Evolutionary conservation across 2,113 vertebrate species (phyloP).

Genomic region (Erythrolamprus reginae): DNA sequence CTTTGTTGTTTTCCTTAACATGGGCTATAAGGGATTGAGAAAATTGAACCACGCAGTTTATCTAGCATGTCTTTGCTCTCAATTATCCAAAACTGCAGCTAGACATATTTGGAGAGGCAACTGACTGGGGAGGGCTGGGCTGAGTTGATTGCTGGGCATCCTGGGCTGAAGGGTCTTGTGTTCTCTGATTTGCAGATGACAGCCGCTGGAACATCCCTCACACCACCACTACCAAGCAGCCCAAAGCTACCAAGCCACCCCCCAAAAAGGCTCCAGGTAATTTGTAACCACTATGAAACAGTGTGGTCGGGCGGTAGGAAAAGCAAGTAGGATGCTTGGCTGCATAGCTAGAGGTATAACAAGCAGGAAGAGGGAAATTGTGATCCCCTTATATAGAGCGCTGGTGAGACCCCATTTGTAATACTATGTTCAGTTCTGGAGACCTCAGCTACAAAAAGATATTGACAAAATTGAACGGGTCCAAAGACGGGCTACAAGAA

Average conservation of each 20-base stretch:
- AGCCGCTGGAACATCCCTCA: conserved; percentile 44
- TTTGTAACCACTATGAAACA: background rate
- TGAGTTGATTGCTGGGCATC: background rate
- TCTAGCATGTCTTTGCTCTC: background rate
- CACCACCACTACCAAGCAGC: conserved; percentile 60
- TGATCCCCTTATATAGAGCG: too few relatives aligned
- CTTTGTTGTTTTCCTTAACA: background rate
- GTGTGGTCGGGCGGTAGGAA: too few relatives aligned
- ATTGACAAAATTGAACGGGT: too few relatives aligned
- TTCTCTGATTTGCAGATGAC: background rate
- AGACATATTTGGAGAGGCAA: background rate
- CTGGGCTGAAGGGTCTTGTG: background rate
- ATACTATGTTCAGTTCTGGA: too few relatives aligned
- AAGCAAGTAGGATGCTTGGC: too few relatives aligned
- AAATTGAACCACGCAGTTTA: background rate
- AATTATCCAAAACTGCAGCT: background rate
- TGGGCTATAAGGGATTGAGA: background rate
- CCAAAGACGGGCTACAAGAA: too few relatives aligned
- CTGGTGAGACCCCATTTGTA: too few relatives aligned
- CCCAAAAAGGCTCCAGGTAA: conserved; percentile 55
- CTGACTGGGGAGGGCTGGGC: background rate
- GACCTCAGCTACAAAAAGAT: too few relatives aligned
- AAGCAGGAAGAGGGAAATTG: too few relatives aligned
- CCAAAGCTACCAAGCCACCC: conserved; percentile 54
- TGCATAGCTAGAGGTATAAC: too few relatives aligned